phyloP scores from a whole-genome alignment of 2,113 vertebrate genomes.

The Anolis carolinensis region DNA sequence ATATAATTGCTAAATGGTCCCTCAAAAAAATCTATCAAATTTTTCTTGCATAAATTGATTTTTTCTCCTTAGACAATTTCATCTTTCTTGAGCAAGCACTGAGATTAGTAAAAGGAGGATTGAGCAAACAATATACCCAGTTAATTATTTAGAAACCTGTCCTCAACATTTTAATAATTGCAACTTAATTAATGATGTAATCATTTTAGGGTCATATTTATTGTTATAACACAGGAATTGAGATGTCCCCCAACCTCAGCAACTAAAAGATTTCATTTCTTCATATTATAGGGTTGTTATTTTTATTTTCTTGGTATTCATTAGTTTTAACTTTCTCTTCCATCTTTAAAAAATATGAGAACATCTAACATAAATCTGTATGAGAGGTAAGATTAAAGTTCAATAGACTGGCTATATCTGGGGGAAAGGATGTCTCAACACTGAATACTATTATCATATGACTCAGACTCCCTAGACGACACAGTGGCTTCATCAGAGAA shows the following conservation, averaged over 20 bases:
- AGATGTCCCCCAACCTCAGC: neutral
- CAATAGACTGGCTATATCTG: neutral
- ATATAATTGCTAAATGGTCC: neutral
- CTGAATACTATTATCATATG: no score
- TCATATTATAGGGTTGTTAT: neutral
- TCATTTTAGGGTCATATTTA: neutral
- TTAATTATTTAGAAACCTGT: neutral
- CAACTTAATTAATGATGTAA: neutral
- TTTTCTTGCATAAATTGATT: neutral
- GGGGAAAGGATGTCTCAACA: neutral
- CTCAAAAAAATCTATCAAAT: no score
- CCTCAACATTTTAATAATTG: neutral
- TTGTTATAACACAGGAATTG: neutral
- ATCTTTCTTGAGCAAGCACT: neutral
- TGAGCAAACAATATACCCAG: neutral
- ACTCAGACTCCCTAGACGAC: neutral
- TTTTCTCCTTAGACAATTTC: neutral
- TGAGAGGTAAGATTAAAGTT: neutral
- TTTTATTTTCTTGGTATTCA: neutral
- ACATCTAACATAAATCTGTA: neutral
- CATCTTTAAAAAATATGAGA: neutral
- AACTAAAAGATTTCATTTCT: neutral
- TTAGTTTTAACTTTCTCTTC: neutral
- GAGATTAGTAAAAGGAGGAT: neutral
- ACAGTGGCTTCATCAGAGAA: neutral